A percentile compares a stretch with the other conserved stretches of the same genome.
phyloP scores from a whole-genome alignment of 2,797 vertebrate species.

The Sardinella longiceps region DNA sequence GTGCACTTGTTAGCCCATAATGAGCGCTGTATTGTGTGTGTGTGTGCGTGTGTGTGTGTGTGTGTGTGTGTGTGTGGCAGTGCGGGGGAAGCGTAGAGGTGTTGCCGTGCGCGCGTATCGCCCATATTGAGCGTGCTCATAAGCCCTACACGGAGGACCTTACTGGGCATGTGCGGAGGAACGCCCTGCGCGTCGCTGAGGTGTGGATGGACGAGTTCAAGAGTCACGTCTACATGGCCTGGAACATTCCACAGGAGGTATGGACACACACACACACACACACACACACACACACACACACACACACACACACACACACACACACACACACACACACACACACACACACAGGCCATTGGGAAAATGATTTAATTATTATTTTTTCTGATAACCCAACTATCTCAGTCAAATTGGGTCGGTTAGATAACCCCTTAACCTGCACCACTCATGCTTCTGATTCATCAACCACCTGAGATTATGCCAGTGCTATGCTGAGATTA shows the following conservation, averaged over 20 bases:
- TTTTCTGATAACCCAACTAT: too few relatives aligned
- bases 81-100: constrained; percentile 89
- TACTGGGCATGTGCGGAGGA: constrained; percentile 89
- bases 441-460: too few relatives aligned
- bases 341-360: constrained; percentile 3
- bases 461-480: too few relatives aligned
- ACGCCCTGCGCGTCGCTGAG: constrained; percentile 92
- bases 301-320: background rate
- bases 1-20: background rate
- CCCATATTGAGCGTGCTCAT: constrained; percentile 95
- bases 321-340: background rate
- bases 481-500: too few relatives aligned
- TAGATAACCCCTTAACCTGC: too few relatives aligned
- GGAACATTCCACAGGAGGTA: constrained; percentile 88
- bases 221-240: constrained; percentile 98
- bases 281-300: background rate
- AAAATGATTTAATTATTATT: too few relatives aligned
- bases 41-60: background rate
- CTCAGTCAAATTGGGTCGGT: too few relatives aligned
- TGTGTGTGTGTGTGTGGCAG: constrained; percentile 64
- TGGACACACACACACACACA: background rate
- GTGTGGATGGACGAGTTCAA: constrained; percentile 99
- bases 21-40: constrained; percentile 27
- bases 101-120: constrained; percentile 89
- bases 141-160: constrained; percentile 97